Conservation (phyloP, 2,797 vertebrate genomes). For the Falco peregrinus region DNA sequence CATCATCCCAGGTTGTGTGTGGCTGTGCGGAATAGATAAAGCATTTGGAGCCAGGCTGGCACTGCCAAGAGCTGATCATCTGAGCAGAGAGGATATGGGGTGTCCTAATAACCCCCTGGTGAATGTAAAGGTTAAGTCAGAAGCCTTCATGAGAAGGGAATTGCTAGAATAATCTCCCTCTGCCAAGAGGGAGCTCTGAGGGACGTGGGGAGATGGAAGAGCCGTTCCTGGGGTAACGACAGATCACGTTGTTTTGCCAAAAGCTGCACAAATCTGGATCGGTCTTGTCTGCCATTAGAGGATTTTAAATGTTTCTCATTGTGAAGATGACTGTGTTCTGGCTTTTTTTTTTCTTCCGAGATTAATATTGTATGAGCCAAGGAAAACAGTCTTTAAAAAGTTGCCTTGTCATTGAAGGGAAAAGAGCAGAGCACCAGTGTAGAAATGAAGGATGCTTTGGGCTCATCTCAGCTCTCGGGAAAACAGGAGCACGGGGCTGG, state of each 20-base stretch:
- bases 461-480: background rate
- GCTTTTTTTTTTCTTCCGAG: background rate
- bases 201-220: background rate
- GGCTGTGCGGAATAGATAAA: background rate
- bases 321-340: conserved; percentile 11
- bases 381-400: conserved; percentile 8
- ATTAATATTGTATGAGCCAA: conserved; percentile 48
- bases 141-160: background rate
- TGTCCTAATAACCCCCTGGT: background rate
- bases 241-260: background rate
- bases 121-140: background rate
- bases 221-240: background rate
- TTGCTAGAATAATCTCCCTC: background rate
- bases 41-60: background rate
- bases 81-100: background rate
- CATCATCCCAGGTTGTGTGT: accelerated
- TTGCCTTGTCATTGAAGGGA: conserved; percentile 14
- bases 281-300: background rate
- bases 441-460: background rate
- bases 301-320: background rate
- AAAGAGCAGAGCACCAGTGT: background rate
- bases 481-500: background rate
- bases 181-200: background rate
- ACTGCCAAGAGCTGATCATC: background rate
- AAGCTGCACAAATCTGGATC: background rate